These are phyloP conservation scores for Diacarnus erythraeanus DNA, from an alignment of 37 sponge, comb jelly and placozoan genomes.

Conservation along the genomic window DNA sequence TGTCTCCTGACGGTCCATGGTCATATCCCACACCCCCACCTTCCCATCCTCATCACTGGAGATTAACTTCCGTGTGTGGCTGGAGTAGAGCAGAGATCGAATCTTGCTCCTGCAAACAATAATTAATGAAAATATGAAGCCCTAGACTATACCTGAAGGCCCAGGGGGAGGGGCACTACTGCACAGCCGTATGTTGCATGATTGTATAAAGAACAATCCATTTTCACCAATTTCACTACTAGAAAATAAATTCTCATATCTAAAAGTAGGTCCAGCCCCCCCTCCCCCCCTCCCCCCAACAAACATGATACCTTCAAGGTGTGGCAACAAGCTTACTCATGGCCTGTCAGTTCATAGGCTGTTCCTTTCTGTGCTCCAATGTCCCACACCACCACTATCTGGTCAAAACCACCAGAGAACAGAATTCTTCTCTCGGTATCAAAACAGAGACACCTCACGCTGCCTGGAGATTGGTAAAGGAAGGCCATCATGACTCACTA, in stretches of 20 bases:
- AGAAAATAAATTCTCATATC: too few relatives aligned
- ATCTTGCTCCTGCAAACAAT: constrained; percentile 65
- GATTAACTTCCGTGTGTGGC: constrained; percentile 62
- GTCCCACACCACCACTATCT: constrained; percentile 95
- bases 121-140: too few relatives aligned
- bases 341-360: constrained; percentile 94
- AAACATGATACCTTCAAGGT: too few relatives aligned
- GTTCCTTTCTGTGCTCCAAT: constrained; percentile 93
- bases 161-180: too few relatives aligned
- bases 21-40: constrained; percentile 89
- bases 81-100: constrained; percentile 58
- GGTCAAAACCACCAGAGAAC: constrained; percentile 94
- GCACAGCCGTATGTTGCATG: too few relatives aligned
- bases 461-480: too few relatives aligned
- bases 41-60: constrained; percentile 75
- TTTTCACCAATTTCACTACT: too few relatives aligned
- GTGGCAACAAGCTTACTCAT: constrained; percentile 77
- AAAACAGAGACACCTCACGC: constrained; percentile 80
- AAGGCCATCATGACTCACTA: too few relatives aligned
- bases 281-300: too few relatives aligned
- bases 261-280: too few relatives aligned
- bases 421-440: constrained; percentile 84
- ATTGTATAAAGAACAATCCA: too few relatives aligned
- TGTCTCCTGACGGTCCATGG: constrained; percentile 82
- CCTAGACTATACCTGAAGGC: too few relatives aligned